phyloP scores from a whole-genome alignment of 2,113 vertebrate species.

The Indicator indicator region DNA sequence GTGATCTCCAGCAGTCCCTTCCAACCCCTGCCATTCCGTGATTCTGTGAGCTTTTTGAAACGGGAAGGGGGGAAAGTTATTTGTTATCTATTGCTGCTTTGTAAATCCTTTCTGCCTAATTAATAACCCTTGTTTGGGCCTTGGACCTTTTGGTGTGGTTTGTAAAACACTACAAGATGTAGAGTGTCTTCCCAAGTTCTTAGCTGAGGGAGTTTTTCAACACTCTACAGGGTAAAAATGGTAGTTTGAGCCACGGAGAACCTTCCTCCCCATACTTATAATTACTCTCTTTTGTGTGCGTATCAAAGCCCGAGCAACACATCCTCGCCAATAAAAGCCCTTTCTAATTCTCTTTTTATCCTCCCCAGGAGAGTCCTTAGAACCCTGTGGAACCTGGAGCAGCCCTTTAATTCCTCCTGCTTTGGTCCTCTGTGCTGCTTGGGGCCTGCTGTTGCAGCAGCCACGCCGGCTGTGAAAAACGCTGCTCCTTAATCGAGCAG shows the following conservation, averaged over 20 bases:
- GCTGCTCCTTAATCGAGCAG: constrained; percentile 5
- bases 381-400: neutral
- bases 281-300: neutral
- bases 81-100: neutral
- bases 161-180: neutral
- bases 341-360: constrained; percentile 52
- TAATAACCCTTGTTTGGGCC: neutral
- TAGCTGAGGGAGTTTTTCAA: neutral
- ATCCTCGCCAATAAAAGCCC: constrained; percentile 12
- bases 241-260: neutral
- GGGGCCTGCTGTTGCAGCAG: neutral
- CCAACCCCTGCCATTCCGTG: no score
- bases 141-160: neutral
- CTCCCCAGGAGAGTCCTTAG: neutral
- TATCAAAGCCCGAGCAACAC: neutral
- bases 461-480: neutral
- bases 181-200: neutral
- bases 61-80: neutral
- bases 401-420: constrained; percentile 42
- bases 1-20: no score
- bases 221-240: neutral
- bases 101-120: neutral
- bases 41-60: neutral
- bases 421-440: neutral
- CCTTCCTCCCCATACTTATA: neutral